Evolutionary conservation across 2,888 invertebrate genomes (phyloP).

Genomic region (Acronicta psi): DNA sequence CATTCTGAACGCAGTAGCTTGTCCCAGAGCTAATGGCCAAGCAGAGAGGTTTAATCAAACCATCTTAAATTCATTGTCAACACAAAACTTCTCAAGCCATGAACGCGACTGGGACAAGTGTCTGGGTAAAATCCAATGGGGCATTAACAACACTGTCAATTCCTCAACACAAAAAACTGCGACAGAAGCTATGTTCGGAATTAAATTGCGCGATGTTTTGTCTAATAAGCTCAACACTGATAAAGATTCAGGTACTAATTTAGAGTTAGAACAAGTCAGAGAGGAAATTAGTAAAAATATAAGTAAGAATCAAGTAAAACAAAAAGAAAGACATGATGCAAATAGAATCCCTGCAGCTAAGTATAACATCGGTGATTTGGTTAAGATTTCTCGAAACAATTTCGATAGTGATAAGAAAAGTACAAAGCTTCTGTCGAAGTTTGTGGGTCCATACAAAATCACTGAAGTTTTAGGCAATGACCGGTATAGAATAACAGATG

Average conservation of each 20-base stretch:
- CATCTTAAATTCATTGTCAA: conserved; percentile 3
- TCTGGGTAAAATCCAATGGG: conserved; percentile 39
- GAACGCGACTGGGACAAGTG: conserved; percentile 41
- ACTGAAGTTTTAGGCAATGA: conserved; percentile 8
- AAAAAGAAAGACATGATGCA: conserved; percentile 6
- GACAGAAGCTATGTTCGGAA: conserved; percentile 29
- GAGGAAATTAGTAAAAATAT: neutral
- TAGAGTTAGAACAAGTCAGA: conserved; percentile 3
- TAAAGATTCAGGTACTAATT: conserved; percentile 22
- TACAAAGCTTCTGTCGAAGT: conserved; percentile 14
- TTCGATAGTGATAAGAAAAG: conserved; percentile 5
- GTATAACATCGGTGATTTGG: conserved; percentile 2
- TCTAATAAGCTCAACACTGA: no score
- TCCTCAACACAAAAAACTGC: conserved; percentile 35
- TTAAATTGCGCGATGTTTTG: conserved; percentile 1
- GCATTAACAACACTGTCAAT: conserved; percentile 45
- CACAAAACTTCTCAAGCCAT: conserved; percentile 4
- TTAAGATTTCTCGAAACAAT: conserved; percentile 12
- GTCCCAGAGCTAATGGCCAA: conserved; percentile 11
- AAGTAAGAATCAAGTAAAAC: neutral
- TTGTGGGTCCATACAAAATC: conserved; percentile 6
- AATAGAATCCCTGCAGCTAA: conserved; percentile 6
- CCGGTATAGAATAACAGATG: conserved; percentile 10
- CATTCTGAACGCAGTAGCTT: conserved; percentile 16
- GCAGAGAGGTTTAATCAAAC: conserved; percentile 26